Evolutionary conservation across 2,797 vertebrate genomes (phyloP), one percentile per base, ranked within the genome.

Genomic region (Orientallactaga sibirica): DNA sequence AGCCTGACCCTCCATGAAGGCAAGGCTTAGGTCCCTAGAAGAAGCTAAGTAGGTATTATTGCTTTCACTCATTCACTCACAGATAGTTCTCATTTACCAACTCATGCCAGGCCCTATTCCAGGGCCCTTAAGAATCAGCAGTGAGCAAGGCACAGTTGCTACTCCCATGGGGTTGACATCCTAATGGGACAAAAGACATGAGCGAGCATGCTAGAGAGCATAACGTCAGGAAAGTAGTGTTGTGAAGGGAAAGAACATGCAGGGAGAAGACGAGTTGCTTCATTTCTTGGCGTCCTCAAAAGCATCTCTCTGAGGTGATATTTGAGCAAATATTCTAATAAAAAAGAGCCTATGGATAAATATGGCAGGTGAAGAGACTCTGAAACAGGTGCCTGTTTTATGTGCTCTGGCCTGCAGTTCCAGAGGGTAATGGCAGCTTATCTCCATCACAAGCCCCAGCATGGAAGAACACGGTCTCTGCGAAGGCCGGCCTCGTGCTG

Each of bases 311-410:
- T 22, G 52, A 52, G 62, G 18, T 58, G 58, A 37, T 2, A 2
- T 12, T 1, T 8, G 20, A 79, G 15, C 68, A 58, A 67, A 82
- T 20, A 11, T 16, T 5, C 25, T 7, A 67, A 2, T 5, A 25
- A 48, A 48, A 48, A 48, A 48, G 48, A 48, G 48, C 48, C n/a
- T 27, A 3, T 19, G 61, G 25, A 48, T 24, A 71, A 37, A 18
- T 3, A 0, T 0, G 10, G 9, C 52, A 33, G 15, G 67, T 27
- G 25, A 48, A 62, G 48, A 22, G 88, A 43, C 43, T 75, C 29
- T 8, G n/a, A 15, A 7, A 2, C 0, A 1, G 62, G 41, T 2
- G 0, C 2, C n/a, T 7, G 0, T 33, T 41, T 67, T 12, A 0
- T 2, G 5, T 14, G 55, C 68, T 76, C 7, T 4, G 25, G 33